Evolutionary conservation across 2,113 vertebrate species (phyloP).

Genomic region (Psephotus haematonotus): DNA sequence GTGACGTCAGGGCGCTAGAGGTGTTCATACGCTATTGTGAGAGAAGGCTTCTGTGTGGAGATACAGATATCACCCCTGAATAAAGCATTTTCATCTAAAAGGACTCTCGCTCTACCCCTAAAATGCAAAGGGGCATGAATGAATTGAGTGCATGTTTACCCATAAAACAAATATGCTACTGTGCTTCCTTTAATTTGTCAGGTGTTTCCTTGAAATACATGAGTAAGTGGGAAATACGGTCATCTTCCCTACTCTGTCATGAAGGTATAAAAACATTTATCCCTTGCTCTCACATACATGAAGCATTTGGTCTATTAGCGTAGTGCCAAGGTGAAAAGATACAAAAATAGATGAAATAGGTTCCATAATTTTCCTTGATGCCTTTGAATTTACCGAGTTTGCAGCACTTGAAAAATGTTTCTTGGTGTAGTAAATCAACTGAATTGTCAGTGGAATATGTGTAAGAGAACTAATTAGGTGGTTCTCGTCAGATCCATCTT

Average conservation of each 20-base stretch:
- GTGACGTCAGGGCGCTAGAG: neutral
- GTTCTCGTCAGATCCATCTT: neutral
- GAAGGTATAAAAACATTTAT: neutral
- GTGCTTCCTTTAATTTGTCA: neutral
- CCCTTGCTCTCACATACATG: accelerated
- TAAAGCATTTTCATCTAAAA: neutral
- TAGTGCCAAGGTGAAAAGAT: neutral
- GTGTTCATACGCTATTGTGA: neutral
- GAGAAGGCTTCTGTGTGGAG: neutral
- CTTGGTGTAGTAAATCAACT: neutral
- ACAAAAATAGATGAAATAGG: neutral
- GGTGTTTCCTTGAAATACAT: neutral
- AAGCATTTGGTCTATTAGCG: neutral
- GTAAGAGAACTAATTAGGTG: neutral
- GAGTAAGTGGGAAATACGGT: neutral
- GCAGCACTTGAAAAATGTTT: neutral
- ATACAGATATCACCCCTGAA: neutral
- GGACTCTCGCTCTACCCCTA: neutral
- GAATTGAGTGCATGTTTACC: neutral
- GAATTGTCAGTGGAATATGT: neutral
- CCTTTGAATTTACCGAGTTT: neutral
- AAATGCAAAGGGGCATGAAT: neutral
- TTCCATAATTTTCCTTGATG: neutral
- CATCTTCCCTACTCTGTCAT: neutral
- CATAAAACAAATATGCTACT: neutral